Evolutionary conservation across 2,888 invertebrate species (phyloP), one percentile per base, ranked within the genome.

Genomic region (Dioctria rufipes): DNA sequence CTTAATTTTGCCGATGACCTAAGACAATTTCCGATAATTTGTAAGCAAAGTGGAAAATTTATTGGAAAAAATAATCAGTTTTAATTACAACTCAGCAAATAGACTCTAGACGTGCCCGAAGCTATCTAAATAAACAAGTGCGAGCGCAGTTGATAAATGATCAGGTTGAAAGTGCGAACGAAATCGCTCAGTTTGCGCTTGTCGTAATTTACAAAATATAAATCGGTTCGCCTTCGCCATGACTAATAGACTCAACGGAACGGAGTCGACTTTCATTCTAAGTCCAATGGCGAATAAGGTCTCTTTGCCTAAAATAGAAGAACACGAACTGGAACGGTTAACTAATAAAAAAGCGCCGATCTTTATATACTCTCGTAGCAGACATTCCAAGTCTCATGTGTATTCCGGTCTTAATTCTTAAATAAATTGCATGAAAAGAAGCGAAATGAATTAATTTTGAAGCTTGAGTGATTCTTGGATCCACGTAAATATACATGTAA

Each of bases 21-120:
- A 71, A 71, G 71, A 39, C 54, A 49, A 40, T 71, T 71, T 71
- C 51, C 54, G 71, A 37, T 71, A 54, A 54, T 71, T 71, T 71
- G 25, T 54, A 40, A 51, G 37, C 6, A 54, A 71, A 40, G 37
- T 71, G 51, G 51, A n/a, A 39, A 25, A 39, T 5, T 71, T 71
- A 67, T 67, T 43, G 42, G 6, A 4, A 46, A 4, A 67, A 43
- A 67, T 67, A 46, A 67, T 67, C 46, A 46, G 5, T 67, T 13
- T 2, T 11, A 13, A 42, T 65, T 40, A 40, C 42, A n/a, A 65
- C 13, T 65, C 37, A 65, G n/a, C 42, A 40, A 65, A n/a, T 65
- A 11, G 37, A 42, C n/a, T 65, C 65, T 65, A 13, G 67, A 25
- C 25, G 8, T 13, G 42, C n/a, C 67, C 46, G 9, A 67, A 25